Evolutionary conservation across 2,113 vertebrate genomes (phyloP).

Genomic region (Paracanthobrama guichenoti): DNA sequence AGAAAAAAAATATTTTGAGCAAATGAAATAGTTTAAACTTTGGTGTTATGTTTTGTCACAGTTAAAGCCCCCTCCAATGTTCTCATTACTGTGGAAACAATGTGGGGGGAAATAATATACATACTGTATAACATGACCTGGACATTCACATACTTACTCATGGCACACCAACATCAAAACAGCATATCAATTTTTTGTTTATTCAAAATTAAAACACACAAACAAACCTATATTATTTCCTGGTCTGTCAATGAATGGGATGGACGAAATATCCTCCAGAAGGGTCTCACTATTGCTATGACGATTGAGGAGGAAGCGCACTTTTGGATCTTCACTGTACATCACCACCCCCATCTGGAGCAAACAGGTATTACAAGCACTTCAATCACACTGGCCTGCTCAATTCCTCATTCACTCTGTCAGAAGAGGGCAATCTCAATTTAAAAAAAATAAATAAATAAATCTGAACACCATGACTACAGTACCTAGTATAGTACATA

Average conservation of each 20-base stretch:
- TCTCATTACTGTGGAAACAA: too few relatives aligned
- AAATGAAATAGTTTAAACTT: too few relatives aligned
- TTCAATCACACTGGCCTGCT: not conserved
- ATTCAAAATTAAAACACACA: slow-evolving; percentile 62
- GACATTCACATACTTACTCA: not conserved
- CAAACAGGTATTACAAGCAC: slow-evolving; percentile 40
- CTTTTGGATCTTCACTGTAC: slow-evolving; percentile 82
- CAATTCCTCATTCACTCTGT: not conserved
- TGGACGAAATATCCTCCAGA: slow-evolving; percentile 82
- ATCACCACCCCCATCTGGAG: slow-evolving; percentile 84
- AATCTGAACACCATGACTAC: not conserved
- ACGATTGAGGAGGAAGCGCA: slow-evolving; percentile 83
- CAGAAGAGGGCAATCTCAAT: not conserved
- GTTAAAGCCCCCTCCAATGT: too few relatives aligned
- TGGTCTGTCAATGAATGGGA: slow-evolving; percentile 82
- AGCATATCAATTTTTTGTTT: not conserved
- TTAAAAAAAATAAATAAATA: not conserved
- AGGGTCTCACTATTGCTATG: slow-evolving; percentile 79
- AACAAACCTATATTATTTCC: slow-evolving; percentile 87
- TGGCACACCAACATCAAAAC: not conserved
- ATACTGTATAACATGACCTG: not conserved
- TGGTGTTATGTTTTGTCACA: too few relatives aligned
- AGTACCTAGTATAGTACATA: too few relatives aligned
- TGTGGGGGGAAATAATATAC: too few relatives aligned
- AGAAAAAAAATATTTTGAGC: too few relatives aligned